Evolutionary conservation across 2,797 vertebrate genomes (phyloP).

Genomic region (Pterois miles): DNA sequence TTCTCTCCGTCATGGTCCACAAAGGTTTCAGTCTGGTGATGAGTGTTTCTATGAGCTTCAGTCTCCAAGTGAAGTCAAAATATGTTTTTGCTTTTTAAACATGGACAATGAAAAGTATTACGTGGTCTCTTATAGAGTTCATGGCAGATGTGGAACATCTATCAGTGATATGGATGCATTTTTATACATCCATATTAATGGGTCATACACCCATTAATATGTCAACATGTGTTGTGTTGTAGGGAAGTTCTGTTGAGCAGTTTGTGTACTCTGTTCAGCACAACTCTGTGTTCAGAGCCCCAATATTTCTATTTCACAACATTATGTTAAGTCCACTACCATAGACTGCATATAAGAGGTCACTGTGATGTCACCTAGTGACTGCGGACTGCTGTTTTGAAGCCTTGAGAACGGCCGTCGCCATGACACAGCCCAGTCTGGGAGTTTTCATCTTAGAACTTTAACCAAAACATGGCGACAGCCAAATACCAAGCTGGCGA

Average conservation of each 20-base stretch:
- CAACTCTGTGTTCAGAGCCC: neutral
- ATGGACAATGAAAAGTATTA: neutral
- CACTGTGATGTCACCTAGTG: too few species aligned
- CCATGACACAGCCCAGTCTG: too few species aligned
- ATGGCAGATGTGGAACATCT: conserved; percentile 11
- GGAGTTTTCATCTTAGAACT: too few species aligned
- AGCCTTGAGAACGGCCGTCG: too few species aligned
- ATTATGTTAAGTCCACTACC: neutral
- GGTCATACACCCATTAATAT: neutral
- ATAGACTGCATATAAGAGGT: neutral
- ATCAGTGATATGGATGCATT: neutral
- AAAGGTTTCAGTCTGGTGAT: conserved; percentile 14
- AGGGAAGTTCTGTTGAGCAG: conserved; percentile 4
- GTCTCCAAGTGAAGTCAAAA: conserved; percentile 16
- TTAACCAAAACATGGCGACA: too few species aligned
- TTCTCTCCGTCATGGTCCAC: neutral
- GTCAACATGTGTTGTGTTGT: conserved; percentile 19
- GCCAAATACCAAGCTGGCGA: too few species aligned
- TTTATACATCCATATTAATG: conserved; percentile 5
- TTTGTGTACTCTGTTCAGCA: neutral
- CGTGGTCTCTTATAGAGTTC: neutral
- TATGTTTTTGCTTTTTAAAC: neutral
- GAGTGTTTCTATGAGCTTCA: neutral
- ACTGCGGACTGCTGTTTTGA: too few species aligned
- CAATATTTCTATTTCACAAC: neutral